Evolutionary conservation across 1,140 invertebrate species (phyloP), one percentile per base, ranked within the genome.

Genomic region (Formica selysi): DNA sequence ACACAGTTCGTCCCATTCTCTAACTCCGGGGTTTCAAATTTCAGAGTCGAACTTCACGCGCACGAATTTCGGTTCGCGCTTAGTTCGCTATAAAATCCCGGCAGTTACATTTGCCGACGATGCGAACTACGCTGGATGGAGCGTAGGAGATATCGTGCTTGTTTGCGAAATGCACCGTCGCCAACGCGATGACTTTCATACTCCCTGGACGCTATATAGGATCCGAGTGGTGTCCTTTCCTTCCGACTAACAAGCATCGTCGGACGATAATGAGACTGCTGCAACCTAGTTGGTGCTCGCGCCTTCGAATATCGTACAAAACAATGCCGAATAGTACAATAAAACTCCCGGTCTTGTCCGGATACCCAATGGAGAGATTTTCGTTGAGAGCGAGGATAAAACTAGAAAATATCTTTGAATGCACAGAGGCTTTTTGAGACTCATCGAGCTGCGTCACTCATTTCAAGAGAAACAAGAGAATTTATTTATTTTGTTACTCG

Each of bases 261-360:
- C 51, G 79, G 57, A 74, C 54, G 79, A 83, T 83, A 83, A 83
- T 73, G 68, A 83, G 79, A n/a, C 54, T 83, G 41, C 68, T 19
- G 68, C 68, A 38, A 74, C 79, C 38, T 61, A 70, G 68, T 70
- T 5, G 48, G 65, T 29, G 11, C 8, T 8, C n/a, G 32, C 22
- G 19, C 16, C 32, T 2, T 51, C 79, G 38, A 83, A 73, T 74
- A 36, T 73, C 51, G 16, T n/a, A 38, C 0, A 11, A 73, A 74
- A 74, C 54, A 83, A 74, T 38, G 13, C 22, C 19, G 6, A 29
- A 1, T 22, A 36, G 67, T 13, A 16, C 26, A 59, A 26, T 73
- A 73, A 81, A 81, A 81, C 51, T 61, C 54, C 32, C 32, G 11
- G 11, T 11, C 51, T 13, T 13, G 36, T 59, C 26, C 29, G 36